Percentiles rank a stretch among this genome's conserved stretches.
These are phyloP conservation scores for Triops cancriformis DNA, from an alignment of 1,140 invertebrate genomes.

Conservation along the genomic window DNA sequence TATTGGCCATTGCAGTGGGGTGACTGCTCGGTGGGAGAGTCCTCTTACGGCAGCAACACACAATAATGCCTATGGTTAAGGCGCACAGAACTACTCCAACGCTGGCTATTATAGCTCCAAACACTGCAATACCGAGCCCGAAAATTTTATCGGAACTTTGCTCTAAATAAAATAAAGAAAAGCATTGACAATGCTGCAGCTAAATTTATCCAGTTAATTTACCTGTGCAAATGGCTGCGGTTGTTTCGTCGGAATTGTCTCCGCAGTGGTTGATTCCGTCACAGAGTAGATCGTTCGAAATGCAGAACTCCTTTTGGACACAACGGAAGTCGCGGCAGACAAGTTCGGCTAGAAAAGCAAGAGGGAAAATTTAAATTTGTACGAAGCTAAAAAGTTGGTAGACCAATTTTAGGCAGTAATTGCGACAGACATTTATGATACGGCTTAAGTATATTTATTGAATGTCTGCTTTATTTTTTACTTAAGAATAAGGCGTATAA, in stretches of 20 bases:
- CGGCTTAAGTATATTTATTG: too few relatives aligned
- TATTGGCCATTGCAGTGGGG: slow-evolving; percentile 3
- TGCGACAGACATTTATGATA: too few relatives aligned
- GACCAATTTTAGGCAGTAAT: too few relatives aligned
- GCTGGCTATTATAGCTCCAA: slow-evolving; percentile 59
- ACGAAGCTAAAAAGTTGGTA: too few relatives aligned
- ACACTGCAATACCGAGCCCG: slow-evolving; percentile 63
- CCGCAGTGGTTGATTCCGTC: slow-evolving; percentile 85
- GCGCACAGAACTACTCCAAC: slow-evolving; percentile 55
- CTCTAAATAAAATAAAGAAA: slow-evolving; percentile 46
- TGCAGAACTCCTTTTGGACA: slow-evolving; percentile 75
- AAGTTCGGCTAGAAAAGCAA: slow-evolving; percentile 53
- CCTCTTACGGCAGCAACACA: slow-evolving; percentile 64
- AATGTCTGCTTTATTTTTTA: too few relatives aligned
- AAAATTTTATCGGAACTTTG: slow-evolving; percentile 60
- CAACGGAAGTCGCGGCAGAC: slow-evolving; percentile 80
- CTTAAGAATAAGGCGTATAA: too few relatives aligned
- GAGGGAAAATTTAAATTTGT: neutral
- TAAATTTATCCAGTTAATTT: neutral
- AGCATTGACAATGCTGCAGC: neutral
- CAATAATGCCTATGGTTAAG: slow-evolving; percentile 53
- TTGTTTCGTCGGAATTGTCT: slow-evolving; percentile 81
- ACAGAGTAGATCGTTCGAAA: slow-evolving; percentile 75
- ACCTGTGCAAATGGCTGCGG: slow-evolving; percentile 71
- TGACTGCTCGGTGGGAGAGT: slow-evolving; percentile 26